Base-by-base conservation (phyloP, 2,113 vertebrate genomes). In the Heterotis niloticus region DNA sequence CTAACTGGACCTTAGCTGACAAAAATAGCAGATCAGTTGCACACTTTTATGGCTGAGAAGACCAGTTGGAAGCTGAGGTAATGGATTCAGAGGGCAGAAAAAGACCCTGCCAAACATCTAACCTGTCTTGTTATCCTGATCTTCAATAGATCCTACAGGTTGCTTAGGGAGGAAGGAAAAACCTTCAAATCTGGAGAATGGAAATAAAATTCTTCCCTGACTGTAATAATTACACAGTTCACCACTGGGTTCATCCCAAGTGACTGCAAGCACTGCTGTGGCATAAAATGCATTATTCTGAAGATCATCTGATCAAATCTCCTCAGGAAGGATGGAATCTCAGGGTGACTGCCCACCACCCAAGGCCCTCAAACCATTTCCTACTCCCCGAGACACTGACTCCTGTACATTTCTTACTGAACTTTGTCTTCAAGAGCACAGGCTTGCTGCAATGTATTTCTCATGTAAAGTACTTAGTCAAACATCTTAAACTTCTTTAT, bases 141-240 rank as follows among this genome's bases (percentile, higher is more conserved):
- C 71, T 74, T 74, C 71, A 57, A 24, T 57, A 23, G n/a, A 73
- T 56, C 71, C 52, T 73, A 16, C 51, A 74, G 51, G 26, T 52
- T 57, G 56, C 54, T 59, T 74, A 13, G 13, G 52, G n/a, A 18
- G 52, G 13, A 16, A 74, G 44, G 23, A 57, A 17, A 24, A 57
- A 57, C 23, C 52, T 26, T n/a, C n/a, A 23, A 56, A 73, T 56
- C 52, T 56, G 20, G n/a, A 51, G 69, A 23, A 74, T n/a, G 26
- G 71, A 59, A 74, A 74, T 74, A 28, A 74, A 56, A 74, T 74
- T 59, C 20, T 56, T 74, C 71, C 54, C 51, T 2, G 23, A 18
- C 71, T 74, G 57, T 54, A 57, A 23, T 74, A 74, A 74, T 74
- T 59, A 74, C 71, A 59, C 16, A 57, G 71, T 74, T n/a, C 28